Evolutionary conservation across 2,113 vertebrate species (phyloP), one percentile per base, ranked within the genome.

Genomic region (Tauraco erythrolophus): DNA sequence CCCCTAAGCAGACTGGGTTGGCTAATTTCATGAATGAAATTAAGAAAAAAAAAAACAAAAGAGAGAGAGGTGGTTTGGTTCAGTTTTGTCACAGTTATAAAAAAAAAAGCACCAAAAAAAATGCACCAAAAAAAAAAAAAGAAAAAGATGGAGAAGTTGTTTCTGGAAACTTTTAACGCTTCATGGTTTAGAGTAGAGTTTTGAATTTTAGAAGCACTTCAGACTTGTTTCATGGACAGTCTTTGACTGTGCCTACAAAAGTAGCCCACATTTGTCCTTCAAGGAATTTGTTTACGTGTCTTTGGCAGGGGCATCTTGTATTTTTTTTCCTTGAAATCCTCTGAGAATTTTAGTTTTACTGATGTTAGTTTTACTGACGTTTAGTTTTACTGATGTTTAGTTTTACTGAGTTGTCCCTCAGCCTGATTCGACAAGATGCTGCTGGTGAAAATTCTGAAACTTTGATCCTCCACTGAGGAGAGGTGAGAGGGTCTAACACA

Each of bases 301-400:
- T 71, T 82, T 2, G 1, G 11, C 6, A 7, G 13, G 6, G 19
- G 3, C 7, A 51, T 72, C 53, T 61, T 45, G 43, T 12, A 14
- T 19, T 71, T 39, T 51, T 51, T 33, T 78, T 58, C 24, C 27
- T 56, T 68, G 19, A 87, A 78, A 78, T 61, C 53, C 31, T 54
- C 58, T 58, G 23, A 77, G 19, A 65, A n/a, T 45, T 60, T 66
- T 50, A 18, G 5, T 74, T 68, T 66, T 45, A n/a, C 10, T 78
- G 41, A 27, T 0, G 1, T 30, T 54, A 18, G 5, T 74, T 68
- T 66, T 45, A n/a, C 10, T 78, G 41, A 27, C 0, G 1, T 60
- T 66, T 50, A 18, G 5, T 74, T 68, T 66, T 45, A n/a, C 10
- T 78, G 41, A 27, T 0, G 1, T 30, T 54, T n/a, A n/a, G n/a